Conservation (phyloP, 2,113 vertebrate species). For the Cathartes aura region DNA sequence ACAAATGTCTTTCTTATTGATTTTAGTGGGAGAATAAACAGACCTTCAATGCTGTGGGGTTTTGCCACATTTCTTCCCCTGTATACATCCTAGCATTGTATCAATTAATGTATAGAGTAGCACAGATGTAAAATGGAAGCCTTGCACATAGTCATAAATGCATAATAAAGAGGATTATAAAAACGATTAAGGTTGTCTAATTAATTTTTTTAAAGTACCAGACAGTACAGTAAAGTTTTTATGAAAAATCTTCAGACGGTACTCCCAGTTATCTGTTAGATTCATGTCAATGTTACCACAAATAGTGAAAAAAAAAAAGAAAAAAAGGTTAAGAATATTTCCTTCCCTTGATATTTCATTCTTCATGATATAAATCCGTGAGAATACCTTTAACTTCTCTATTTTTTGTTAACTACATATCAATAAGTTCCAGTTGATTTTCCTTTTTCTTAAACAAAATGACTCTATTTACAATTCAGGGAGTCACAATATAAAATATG, state of each 20-base stretch:
- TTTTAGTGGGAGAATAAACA: background rate
- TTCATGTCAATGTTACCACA: background rate
- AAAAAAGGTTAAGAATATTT: background rate
- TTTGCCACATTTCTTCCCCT: background rate
- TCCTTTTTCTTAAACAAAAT: background rate
- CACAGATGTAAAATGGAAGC: background rate
- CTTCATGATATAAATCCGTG: background rate
- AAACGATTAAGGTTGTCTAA: background rate
- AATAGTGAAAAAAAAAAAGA: background rate
- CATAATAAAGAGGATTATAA: background rate
- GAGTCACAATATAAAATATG: background rate
- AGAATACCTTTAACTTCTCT: background rate
- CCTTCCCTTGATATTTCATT: conserved; percentile 1
- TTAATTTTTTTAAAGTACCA: background rate
- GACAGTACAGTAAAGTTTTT: background rate
- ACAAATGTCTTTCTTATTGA: background rate
- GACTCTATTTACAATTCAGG: background rate
- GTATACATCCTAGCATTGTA: background rate
- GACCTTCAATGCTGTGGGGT: background rate
- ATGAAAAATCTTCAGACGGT: background rate
- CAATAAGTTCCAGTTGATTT: conserved; percentile 9
- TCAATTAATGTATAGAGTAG: background rate
- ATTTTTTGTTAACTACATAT: conserved; percentile 25
- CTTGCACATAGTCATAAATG: background rate
- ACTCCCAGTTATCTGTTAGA: background rate